phyloP scores from a whole-genome alignment of 2,113 vertebrate genomes.

The Actenoides hombroni region DNA sequence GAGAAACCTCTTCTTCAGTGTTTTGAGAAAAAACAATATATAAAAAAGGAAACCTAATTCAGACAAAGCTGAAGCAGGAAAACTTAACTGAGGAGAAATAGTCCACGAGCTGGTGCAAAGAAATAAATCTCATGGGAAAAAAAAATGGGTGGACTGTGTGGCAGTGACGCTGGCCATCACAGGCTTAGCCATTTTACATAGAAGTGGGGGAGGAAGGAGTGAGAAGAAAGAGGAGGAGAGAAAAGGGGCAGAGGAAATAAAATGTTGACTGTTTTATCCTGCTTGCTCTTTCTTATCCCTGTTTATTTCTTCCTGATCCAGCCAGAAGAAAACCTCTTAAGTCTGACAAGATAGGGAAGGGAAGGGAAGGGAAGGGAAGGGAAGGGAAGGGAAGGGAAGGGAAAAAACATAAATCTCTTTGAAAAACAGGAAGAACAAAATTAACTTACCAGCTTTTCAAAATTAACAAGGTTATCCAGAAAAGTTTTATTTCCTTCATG shows the following conservation, averaged over 20 bases:
- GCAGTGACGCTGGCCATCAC: neutral
- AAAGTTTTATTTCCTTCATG: slow-evolving; percentile 99
- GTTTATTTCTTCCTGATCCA: neutral
- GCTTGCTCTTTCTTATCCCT: neutral
- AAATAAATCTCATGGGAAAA: neutral
- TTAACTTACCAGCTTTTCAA: slow-evolving; percentile 95
- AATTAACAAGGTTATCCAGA: slow-evolving; percentile 96
- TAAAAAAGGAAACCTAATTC: neutral
- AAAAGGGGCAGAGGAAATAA: neutral
- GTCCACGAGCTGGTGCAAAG: neutral
- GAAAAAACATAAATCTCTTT: neutral
- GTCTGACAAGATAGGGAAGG: neutral
- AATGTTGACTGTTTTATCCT: neutral
- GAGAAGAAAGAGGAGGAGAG: neutral
- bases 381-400: neutral
- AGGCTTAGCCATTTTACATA: neutral
- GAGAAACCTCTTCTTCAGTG: neutral
- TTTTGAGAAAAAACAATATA: neutral
- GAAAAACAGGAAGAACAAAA: slow-evolving; percentile 33
- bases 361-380: neutral
- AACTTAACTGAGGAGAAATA: neutral
- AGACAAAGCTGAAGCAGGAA: neutral
- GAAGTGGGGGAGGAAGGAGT: neutral
- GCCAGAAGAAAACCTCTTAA: neutral
- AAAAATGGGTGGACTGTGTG: neutral